These are phyloP conservation scores for Artibeus jamaicensis DNA, from an alignment of 2,797 vertebrate species.

Conservation along the genomic window DNA sequence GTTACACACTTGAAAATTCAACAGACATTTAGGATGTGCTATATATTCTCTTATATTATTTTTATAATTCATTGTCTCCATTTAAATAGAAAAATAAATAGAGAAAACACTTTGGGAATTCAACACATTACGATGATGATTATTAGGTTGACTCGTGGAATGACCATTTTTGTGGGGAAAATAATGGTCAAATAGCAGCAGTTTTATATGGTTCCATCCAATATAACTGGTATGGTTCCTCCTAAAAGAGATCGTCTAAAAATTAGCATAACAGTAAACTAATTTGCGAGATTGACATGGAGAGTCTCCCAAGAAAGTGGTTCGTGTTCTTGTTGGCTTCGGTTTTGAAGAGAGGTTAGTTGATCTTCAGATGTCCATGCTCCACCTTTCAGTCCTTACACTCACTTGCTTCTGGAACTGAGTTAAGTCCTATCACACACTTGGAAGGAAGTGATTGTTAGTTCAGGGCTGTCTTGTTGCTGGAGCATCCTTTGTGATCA, in stretches of 20 bases:
- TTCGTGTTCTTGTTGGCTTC: not conserved
- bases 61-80: not conserved
- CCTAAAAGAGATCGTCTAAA: not conserved
- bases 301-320: not conserved
- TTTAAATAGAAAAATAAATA: conserved; percentile 29
- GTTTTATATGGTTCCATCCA: not conserved
- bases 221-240: not conserved
- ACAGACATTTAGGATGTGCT: not conserved
- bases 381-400: not conserved
- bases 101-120: not conserved
- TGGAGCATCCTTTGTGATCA: not conserved
- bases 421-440: no score
- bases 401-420: not conserved
- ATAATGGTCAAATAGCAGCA: not conserved
- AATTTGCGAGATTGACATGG: not conserved
- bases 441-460: not conserved
- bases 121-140: not conserved
- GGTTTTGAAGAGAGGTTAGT: not conserved
- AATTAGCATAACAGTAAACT: not conserved
- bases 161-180: conserved; percentile 34
- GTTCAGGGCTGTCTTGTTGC: not conserved
- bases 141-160: conserved; percentile 9
- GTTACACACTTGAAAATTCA: not conserved
- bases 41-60: not conserved
- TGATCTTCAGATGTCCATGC: not conserved